Percentiles rank a stretch among this genome's conserved stretches.
phyloP scores from a whole-genome alignment of 2,797 vertebrate genomes.

The Neoniphon sammara region DNA sequence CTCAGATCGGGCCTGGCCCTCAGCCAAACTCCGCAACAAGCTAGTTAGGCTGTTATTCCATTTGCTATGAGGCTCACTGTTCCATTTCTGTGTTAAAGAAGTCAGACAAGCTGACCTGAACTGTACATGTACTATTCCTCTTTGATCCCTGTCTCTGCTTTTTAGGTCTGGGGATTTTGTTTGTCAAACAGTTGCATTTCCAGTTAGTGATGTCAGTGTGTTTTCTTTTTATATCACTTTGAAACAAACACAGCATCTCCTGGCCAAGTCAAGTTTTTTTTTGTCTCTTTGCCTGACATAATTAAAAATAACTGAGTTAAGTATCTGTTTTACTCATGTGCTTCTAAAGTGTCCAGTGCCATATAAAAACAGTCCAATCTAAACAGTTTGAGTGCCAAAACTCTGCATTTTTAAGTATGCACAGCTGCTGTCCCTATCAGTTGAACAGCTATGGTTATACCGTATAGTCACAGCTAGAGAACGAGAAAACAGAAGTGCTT shows the following conservation, averaged over 20 bases:
- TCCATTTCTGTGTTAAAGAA: not conserved
- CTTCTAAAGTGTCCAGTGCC: no score
- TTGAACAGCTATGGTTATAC: conserved; percentile 1
- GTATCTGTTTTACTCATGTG: no score
- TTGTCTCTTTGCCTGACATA: no score
- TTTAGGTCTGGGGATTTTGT: not conserved
- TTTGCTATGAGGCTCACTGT: not conserved
- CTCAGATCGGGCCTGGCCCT: conserved; percentile 59
- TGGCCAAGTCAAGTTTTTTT: no score
- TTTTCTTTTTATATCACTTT: no score
- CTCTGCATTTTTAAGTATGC: conserved; percentile 3
- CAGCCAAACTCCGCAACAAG: conserved; percentile 15
- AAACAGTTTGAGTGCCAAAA: not conserved
- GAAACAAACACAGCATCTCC: no score
- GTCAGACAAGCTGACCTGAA: not conserved
- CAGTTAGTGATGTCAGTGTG: not conserved
- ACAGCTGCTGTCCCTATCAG: not conserved
- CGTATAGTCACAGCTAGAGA: not conserved
- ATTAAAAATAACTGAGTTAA: no score
- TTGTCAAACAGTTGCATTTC: conserved; percentile 1
- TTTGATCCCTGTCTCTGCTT: no score
- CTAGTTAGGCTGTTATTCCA: not conserved
- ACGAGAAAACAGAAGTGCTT: conserved; percentile 3
- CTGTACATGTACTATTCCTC: not conserved
- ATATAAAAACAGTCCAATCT: not conserved